phyloP scores from a whole-genome alignment of 2,888 invertebrate species.

The Eilema griseolum region DNA sequence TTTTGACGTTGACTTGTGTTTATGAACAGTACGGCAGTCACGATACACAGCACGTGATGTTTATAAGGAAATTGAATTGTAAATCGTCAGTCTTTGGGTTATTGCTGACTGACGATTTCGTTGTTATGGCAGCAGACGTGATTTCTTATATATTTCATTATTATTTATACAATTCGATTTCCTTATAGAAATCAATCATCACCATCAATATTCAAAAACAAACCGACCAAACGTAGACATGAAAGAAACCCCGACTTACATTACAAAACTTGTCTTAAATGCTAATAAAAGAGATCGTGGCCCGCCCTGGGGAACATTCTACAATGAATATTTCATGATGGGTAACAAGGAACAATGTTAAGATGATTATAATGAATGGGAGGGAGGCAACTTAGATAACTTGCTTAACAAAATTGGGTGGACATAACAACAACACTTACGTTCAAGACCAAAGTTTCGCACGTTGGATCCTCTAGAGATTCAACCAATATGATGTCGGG shows the following conservation, averaged over 20 bases:
- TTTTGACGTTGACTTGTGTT: neutral
- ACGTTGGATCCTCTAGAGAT: constrained; percentile 91
- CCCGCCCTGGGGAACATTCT: constrained; percentile 59
- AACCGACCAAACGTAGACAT: constrained; percentile 55
- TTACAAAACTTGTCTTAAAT: constrained; percentile 78
- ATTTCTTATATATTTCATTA: no score
- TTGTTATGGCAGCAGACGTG: no score
- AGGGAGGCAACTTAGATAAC: no score
- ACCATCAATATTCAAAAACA: constrained; percentile 62
- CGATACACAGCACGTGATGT: no score
- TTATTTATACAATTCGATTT: no score
- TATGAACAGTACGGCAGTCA: no score
- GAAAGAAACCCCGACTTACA: constrained; percentile 68
- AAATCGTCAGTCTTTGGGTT: no score
- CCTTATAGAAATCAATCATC: no score
- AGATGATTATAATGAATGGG: no score
- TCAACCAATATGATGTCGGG: constrained; percentile 97
- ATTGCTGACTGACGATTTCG: no score
- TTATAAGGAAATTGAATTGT: no score
- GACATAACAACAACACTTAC: constrained; percentile 84
- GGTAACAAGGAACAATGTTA: constrained; percentile 28
- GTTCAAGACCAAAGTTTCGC: constrained; percentile 95
- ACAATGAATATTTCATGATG: constrained; percentile 78
- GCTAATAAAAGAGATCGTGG: constrained; percentile 76
- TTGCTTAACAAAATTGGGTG: neutral